Evolutionary conservation across 37 sponge, comb jelly and placozoan species (phyloP), one percentile per base, ranked within the genome.

Genomic region (Mnemiopsis leidyi): DNA sequence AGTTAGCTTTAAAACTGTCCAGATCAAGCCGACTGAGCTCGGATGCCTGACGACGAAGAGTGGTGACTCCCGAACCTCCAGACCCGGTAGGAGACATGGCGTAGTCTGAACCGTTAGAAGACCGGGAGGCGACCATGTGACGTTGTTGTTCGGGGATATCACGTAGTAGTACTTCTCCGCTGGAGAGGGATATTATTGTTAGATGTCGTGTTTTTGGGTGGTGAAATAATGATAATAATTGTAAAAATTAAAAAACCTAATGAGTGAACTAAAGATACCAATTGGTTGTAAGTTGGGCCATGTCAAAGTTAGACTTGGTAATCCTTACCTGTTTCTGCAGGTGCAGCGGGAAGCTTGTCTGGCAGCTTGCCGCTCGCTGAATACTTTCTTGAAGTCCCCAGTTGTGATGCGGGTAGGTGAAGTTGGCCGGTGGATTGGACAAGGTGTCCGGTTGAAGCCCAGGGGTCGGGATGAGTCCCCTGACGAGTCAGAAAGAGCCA

Each of bases 331-430:
- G 21, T 79, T 36, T 29, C 82, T 35, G 21, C 82, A 79, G 1
- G 37, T 79, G 37, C 82, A 79, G 5, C 82, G 32, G 1, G 37
- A 13, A 16, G 3, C 34, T 5, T 23, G 21, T 30, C 82, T 30
- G 1, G 37, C 82, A 32, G 82, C 35, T 31, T 79, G 82, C 32
- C 82, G 35, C 21, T 79, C 82, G 34, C 37, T 79, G 37, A 79
- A 79, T 16, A 79, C 37, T 36, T 79, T 79, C 36, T 79, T 79
- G 36, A 79, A 79, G 21, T 79, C 82, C 32, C 82, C 82, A 33
- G 82, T 79, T 13, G 82, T 79, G 2, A 79, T 79, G 2, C 37
- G 2, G 21, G 82, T 13, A 7, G 82, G 82, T 23, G 35, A 36
- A 5, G 37, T 35, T 21, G 73, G 73, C 1, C 28, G 28, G 37